Base-by-base conservation (phyloP, 1,140 invertebrate genomes). In the Tenebrio molitor region DNA sequence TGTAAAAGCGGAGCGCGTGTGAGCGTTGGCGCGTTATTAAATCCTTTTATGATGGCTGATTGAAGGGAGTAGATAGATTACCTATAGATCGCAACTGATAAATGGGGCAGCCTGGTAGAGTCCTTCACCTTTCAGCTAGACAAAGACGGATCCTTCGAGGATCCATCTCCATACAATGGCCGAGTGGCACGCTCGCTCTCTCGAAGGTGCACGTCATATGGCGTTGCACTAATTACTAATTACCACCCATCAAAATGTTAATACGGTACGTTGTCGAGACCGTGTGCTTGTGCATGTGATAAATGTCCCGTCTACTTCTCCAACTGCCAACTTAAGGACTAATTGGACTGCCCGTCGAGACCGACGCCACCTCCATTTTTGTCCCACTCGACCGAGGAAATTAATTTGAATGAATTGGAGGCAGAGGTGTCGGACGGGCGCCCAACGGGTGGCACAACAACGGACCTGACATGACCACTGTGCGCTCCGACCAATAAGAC, bases 161-260 rank as follows among this genome's bases (percentile, higher is more conserved):
- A 72, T 39, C 50, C 70, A 72, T 71, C 69, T 71, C 34, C 53
- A 71, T 71, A 71, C 69, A 71, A 71, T 64, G 67, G 23, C 14
- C 42, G 14, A 29, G n/a, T 29, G 23, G 46, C 67, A 69, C 53
- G 53, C 53, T 62, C 53, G 42, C 23, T 19, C 67, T 25, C 42
- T 15, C 29, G 10, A 33, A 33, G 36, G 36, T 62, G 69, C 69
- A 63, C 46, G 69, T 71, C 71, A 68, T 72, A 67, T 73, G 69
- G 63, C 66, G 64, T 73, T 73, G 63, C 53, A 69, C 46, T 73
- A 73, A 72, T 72, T 62, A 73, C 65, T 73, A 73, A 73, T 73
- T 73, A 73, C 63, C 72, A 63, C 46, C 46, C 72, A 73, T 73
- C 66, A 73, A 73, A 69, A 69, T 73, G 72, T 39, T 73, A 73